phyloP scores from a whole-genome alignment of 2,888 invertebrate species.

The Philereme vetulata region DNA sequence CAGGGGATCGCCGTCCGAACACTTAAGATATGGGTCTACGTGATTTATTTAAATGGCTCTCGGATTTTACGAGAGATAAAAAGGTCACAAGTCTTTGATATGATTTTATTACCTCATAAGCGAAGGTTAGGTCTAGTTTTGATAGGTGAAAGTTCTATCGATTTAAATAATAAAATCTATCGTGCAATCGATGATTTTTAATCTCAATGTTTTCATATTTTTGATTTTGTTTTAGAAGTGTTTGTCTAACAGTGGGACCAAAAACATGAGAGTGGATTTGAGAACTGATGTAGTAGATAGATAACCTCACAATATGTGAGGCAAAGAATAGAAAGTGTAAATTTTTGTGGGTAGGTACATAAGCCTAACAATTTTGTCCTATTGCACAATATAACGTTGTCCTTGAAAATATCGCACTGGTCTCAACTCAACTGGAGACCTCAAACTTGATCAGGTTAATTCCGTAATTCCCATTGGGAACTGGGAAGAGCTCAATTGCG shows the following conservation, averaged over 20 bases:
- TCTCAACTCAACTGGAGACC: conserved; percentile 28
- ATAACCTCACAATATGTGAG: too few species aligned
- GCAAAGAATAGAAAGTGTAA: too few species aligned
- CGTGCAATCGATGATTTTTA: too few species aligned
- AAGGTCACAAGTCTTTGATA: conserved; percentile 5
- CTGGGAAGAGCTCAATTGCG: conserved; percentile 45
- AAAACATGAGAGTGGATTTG: too few species aligned
- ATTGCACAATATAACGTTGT: conserved; percentile 7
- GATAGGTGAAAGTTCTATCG: background rate
- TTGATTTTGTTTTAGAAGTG: too few species aligned
- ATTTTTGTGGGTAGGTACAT: too few species aligned
- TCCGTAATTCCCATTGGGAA: conserved; percentile 31
- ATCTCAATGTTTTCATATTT: too few species aligned
- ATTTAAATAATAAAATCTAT: too few species aligned
- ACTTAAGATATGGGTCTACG: conserved; percentile 18
- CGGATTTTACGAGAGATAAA: conserved; percentile 20
- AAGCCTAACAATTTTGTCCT: too few species aligned
- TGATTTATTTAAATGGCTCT: conserved; percentile 27
- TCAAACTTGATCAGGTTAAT: conserved; percentile 39
- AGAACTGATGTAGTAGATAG: too few species aligned
- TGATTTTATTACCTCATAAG: background rate
- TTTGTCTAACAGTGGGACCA: too few species aligned
- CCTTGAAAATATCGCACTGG: conserved; percentile 2
- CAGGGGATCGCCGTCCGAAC: conserved; percentile 1
- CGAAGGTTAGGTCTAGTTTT: background rate